phyloP scores from a whole-genome alignment of 2,888 invertebrate genomes.

The Imbricaverruca yamaguchii region DNA sequence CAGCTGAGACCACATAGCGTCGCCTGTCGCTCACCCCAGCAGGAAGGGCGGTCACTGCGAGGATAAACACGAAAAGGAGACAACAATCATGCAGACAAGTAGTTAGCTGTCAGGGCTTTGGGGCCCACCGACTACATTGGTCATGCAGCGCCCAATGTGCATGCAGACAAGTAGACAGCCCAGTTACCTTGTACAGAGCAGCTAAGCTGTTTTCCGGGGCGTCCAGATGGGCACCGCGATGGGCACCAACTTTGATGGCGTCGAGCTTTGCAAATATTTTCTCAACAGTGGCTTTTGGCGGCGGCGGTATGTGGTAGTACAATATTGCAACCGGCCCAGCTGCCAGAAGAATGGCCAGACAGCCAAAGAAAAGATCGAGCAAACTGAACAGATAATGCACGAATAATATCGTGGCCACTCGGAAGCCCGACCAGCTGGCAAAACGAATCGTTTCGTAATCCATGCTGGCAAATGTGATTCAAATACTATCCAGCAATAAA shows the following conservation, averaged over 20 bases:
- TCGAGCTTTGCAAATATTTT: conserved; percentile 1
- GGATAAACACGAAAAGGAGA: not conserved
- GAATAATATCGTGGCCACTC: not conserved
- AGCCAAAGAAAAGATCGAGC: not conserved
- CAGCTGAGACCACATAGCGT: not conserved
- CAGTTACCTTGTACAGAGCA: conserved; percentile 53
- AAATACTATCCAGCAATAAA: no score
- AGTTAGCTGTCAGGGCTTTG: no score
- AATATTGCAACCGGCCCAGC: not conserved
- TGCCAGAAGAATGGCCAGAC: not conserved
- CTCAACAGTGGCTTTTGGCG: not conserved
- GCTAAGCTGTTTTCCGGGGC: conserved; percentile 71
- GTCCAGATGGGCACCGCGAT: conserved; percentile 65
- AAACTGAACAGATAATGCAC: not conserved
- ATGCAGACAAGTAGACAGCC: not conserved
- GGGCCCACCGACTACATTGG: no score
- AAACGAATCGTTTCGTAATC: not conserved
- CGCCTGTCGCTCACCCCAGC: not conserved
- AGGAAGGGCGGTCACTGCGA: no score
- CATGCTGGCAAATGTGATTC: not conserved
- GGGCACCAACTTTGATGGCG: conserved; percentile 44
- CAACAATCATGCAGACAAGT: not conserved
- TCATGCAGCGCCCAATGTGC: no score
- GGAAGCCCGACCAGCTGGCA: not conserved
- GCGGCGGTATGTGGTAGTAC: not conserved